Conservation (phyloP, 2,797 vertebrate species). For the Acridotheres tristis region DNA sequence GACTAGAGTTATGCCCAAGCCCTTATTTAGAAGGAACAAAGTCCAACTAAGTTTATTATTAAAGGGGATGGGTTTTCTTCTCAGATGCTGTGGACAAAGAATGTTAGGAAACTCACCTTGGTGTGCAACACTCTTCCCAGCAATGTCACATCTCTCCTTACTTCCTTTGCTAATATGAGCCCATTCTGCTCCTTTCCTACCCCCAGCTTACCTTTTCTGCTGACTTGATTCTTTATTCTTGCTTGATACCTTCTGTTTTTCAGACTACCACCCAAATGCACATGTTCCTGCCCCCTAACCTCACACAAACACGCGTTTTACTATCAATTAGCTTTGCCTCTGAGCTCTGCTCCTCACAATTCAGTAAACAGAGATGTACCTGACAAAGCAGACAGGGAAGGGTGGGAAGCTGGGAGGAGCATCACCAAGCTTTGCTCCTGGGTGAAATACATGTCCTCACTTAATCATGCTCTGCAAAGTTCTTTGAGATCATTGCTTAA, state of each 20-base stretch:
- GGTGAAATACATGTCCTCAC: neutral
- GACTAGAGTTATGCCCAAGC: neutral
- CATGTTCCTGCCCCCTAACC: neutral
- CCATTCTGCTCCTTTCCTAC: neutral
- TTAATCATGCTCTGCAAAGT: neutral
- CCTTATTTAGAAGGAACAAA: neutral
- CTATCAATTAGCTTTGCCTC: neutral
- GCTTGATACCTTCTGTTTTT: neutral
- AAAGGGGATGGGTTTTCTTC: neutral
- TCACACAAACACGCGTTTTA: neutral
- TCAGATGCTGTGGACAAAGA: neutral
- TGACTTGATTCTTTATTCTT: neutral
- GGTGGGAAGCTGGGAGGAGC: neutral
- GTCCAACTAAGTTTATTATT: neutral
- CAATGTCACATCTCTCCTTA: neutral
- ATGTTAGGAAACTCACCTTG: neutral
- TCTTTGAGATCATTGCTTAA: neutral
- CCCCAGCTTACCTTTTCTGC: neutral
- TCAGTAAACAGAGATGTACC: neutral
- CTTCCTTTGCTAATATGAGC: neutral
- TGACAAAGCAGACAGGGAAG: neutral
- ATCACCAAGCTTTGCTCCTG: neutral
- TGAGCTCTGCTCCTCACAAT: neutral
- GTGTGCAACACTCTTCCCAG: neutral
- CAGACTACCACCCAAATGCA: neutral